These are phyloP conservation scores for Toxonevra muliebris DNA, from an alignment of 2,888 invertebrate species.

Conservation along the genomic window DNA sequence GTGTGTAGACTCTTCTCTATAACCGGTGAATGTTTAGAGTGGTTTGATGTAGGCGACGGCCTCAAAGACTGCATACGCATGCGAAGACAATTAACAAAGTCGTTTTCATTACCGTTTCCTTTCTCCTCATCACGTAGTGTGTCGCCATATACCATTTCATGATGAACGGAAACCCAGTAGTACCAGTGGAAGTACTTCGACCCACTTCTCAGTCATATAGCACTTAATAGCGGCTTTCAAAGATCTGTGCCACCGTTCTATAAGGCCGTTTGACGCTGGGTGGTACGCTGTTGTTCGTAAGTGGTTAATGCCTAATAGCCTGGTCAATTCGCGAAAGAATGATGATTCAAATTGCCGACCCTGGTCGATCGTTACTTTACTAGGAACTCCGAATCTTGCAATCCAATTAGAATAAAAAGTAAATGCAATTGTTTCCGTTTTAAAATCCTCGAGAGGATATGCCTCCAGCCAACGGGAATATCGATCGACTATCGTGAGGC, in stretches of 20 bases:
- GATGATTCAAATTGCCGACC: slow-evolving; percentile 37
- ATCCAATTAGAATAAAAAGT: slow-evolving; percentile 24
- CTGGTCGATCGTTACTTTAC: slow-evolving; percentile 32
- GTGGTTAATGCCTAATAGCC: slow-evolving; percentile 30
- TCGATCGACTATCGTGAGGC: slow-evolving; percentile 22
- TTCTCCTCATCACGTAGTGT: slow-evolving; percentile 13
- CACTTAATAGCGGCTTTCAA: slow-evolving; percentile 36
- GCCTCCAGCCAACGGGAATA: slow-evolving; percentile 28
- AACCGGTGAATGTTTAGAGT: slow-evolving; percentile 23
- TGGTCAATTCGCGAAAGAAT: slow-evolving; percentile 30
- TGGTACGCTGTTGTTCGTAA: too few species aligned
- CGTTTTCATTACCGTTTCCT: background rate
- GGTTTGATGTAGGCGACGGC: background rate
- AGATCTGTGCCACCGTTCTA: slow-evolving; percentile 40
- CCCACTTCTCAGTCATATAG: slow-evolving; percentile 36
- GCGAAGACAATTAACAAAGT: background rate
- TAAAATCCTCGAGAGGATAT: slow-evolving; percentile 22
- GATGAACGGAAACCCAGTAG: slow-evolving; percentile 31
- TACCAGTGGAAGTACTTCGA: slow-evolving; percentile 25
- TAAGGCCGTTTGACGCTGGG: slow-evolving; percentile 37
- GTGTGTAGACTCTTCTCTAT: slow-evolving; percentile 13
- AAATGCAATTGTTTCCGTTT: slow-evolving; percentile 21
- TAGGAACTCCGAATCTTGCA: slow-evolving; percentile 35
- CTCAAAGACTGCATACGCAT: background rate
- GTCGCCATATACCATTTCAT: slow-evolving; percentile 50